Conservation (phyloP, 2,888 invertebrate species). For the Drosophila testacea region DNA sequence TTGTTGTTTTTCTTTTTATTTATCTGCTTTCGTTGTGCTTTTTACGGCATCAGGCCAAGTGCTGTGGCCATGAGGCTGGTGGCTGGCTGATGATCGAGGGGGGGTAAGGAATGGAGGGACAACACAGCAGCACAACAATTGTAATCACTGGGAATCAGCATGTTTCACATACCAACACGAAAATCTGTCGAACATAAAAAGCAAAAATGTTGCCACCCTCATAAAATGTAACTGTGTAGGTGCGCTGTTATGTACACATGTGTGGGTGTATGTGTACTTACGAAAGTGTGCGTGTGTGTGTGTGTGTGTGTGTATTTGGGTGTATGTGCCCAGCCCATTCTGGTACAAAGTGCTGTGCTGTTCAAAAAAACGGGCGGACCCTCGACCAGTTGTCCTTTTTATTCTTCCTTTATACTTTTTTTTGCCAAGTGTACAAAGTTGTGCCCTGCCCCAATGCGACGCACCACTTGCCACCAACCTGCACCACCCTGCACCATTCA, state of each 20-base stretch:
- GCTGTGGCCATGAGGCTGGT: conserved; percentile 13
- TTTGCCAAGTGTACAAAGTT: conserved; percentile 56
- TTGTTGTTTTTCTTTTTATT: conserved; percentile 51
- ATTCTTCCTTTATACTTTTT: not conserved
- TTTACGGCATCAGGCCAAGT: conserved; percentile 61
- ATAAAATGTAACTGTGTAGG: conserved; percentile 72
- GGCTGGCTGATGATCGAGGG: conserved; percentile 1
- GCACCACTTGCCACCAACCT: conserved; percentile 1
- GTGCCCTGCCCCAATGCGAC: conserved; percentile 12
- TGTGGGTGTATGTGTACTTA: conserved; percentile 9
- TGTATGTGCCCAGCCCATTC: conserved; percentile 11
- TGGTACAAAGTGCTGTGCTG: conserved; percentile 68
- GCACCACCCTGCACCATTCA: not conserved
- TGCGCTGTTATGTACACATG: conserved; percentile 31
- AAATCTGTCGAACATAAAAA: conserved; percentile 80
- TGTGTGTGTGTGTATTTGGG: conserved; percentile 11
- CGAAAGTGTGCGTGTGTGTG: conserved; percentile 3
- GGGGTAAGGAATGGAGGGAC: not conserved
- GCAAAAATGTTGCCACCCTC: conserved; percentile 72
- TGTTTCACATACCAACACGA: conserved; percentile 81
- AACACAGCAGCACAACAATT: conserved; percentile 66
- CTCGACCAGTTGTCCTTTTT: conserved; percentile 23
- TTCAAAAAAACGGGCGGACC: conserved; percentile 43
- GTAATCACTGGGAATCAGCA: conserved; percentile 80
- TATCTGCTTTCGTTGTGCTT: conserved; percentile 67